Evolutionary conservation across 2,797 vertebrate genomes (phyloP).

Genomic region (Crotalus adamanteus): DNA sequence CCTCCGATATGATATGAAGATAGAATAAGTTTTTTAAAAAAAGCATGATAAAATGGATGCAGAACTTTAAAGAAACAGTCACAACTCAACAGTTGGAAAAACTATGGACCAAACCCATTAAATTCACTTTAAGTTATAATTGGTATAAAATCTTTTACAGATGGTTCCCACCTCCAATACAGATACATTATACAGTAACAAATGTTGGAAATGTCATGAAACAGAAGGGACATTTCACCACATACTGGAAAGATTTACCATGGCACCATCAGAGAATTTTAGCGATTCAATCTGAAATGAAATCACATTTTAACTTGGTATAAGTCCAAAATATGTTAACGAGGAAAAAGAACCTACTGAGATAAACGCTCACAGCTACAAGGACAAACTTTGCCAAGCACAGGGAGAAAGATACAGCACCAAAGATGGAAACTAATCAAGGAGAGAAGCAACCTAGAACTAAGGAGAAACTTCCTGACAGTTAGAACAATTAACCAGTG

Average conservation of each 20-base stretch:
- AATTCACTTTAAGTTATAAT: not conserved
- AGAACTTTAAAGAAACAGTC: not conserved
- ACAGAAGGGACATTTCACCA: not conserved
- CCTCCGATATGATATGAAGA: not conserved
- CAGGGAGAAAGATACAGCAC: not conserved
- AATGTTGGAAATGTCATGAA: not conserved
- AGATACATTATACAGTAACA: not conserved
- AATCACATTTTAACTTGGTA: too few relatives aligned
- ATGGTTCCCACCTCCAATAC: not conserved
- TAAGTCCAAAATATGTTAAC: too few relatives aligned
- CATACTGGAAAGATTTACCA: not conserved
- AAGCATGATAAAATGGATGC: not conserved
- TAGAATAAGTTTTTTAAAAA: not conserved
- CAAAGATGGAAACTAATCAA: not conserved
- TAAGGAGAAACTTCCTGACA: too few relatives aligned
- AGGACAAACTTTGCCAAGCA: too few relatives aligned
- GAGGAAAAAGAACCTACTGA: too few relatives aligned
- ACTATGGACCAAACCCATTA: not conserved
- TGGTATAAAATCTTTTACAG: not conserved
- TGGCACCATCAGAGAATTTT: too few relatives aligned
- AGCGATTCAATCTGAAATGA: too few relatives aligned
- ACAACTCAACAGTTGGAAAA: not conserved
- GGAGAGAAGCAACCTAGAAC: too few relatives aligned
- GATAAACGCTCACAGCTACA: too few relatives aligned
- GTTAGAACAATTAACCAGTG: too few relatives aligned